Conservation (phyloP, 1,140 invertebrate species). For the Papilio helenus region DNA sequence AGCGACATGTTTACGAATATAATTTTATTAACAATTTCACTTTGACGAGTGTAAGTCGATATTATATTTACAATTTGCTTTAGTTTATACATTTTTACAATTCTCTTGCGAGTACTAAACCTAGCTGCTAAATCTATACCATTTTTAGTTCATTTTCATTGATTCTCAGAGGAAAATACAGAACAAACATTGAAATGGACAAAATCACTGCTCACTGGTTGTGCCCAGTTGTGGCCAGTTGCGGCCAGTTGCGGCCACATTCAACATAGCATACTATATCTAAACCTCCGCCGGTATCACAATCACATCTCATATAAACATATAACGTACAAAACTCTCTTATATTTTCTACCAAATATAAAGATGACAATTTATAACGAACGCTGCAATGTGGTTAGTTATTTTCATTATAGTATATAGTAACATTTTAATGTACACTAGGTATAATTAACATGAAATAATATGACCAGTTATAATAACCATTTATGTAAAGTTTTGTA, state of each 20-base stretch:
- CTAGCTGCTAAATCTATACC: slow-evolving; percentile 36
- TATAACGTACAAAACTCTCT: neutral
- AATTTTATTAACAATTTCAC: slow-evolving; percentile 83
- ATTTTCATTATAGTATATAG: neutral
- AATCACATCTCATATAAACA: neutral
- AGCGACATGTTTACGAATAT: slow-evolving; percentile 78
- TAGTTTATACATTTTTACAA: slow-evolving; percentile 79
- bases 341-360: neutral
- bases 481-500: neutral
- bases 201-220: neutral
- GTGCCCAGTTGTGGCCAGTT: neutral
- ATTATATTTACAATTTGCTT: slow-evolving; percentile 77
- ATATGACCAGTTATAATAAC: no score
- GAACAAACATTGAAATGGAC: slow-evolving; percentile 21
- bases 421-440: no score
- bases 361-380: neutral
- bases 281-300: neutral
- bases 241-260: neutral
- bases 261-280: neutral
- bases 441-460: no score
- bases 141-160: slow-evolving; percentile 11
- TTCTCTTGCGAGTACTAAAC: slow-evolving; percentile 48
- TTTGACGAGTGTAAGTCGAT: slow-evolving; percentile 81
- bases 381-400: neutral
- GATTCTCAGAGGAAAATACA: slow-evolving; percentile 21